Percentiles rank a stretch among this genome's conserved stretches.
These are phyloP conservation scores for Anabacerthia variegaticeps DNA, from an alignment of 2,797 vertebrate species.

Conservation along the genomic window DNA sequence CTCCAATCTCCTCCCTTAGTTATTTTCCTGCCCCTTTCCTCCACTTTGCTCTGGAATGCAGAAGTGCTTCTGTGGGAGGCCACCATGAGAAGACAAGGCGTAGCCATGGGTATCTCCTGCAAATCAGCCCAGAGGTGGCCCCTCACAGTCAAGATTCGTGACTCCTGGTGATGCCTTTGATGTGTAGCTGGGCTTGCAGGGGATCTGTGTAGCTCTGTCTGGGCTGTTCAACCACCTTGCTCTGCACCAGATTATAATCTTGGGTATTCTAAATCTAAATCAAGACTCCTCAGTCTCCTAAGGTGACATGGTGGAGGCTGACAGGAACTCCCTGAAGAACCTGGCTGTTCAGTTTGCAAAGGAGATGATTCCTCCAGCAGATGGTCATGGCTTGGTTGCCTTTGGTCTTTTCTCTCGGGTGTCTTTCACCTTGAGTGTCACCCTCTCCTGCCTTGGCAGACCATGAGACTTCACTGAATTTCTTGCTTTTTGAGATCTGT, in stretches of 20 bases:
- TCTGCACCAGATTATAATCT: neutral
- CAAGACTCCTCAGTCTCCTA: neutral
- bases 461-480: fast-evolving
- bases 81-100: neutral
- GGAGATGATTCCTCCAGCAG: neutral
- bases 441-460: neutral
- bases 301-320: neutral
- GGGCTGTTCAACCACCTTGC: neutral
- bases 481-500: neutral
- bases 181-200: neutral
- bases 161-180: neutral
- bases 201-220: neutral
- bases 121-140: neutral
- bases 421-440: neutral
- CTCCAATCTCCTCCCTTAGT: neutral
- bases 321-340: conserved; percentile 24
- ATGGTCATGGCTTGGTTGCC: neutral
- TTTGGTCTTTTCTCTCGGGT: neutral
- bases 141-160: neutral
- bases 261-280: neutral
- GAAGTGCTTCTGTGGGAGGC: neutral
- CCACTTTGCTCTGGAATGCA: neutral
- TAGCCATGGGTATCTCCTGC: no score
- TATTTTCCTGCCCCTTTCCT: neutral
- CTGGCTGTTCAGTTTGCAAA: conserved; percentile 22